Evolutionary conservation across 2,888 invertebrate genomes (phyloP).

Genomic region (Plebejus melissa): DNA sequence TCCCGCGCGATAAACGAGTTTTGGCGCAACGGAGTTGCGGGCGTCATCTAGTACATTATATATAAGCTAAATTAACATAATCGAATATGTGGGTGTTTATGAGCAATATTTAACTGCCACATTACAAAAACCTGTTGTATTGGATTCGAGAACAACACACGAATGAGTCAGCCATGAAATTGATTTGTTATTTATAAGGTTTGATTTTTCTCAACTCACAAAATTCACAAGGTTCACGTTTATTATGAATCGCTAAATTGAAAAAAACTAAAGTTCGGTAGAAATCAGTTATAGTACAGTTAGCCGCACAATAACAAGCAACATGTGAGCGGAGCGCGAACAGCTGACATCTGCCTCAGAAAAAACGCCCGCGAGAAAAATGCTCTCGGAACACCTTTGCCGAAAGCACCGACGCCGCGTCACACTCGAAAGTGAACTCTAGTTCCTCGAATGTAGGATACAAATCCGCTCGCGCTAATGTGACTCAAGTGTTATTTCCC

Average conservation of each 20-base stretch:
- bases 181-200: not conserved
- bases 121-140: not conserved
- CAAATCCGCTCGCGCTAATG: not conserved
- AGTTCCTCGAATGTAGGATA: not conserved
- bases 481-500: conserved; percentile 11
- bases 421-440: conserved; percentile 28
- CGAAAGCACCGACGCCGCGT: conserved; percentile 28
- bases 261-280: conserved; percentile 46
- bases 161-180: not conserved
- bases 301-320: conserved; percentile 47
- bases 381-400: conserved; percentile 41
- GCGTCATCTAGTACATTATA: too few relatives aligned
- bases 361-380: conserved; percentile 47
- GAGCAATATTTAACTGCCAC: not conserved
- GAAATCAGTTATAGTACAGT: conserved; percentile 67
- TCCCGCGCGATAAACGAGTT: too few relatives aligned
- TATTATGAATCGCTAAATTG: not conserved
- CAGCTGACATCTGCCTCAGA: conserved; percentile 63
- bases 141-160: not conserved
- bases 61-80: not conserved
- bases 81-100: not conserved
- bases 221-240: not conserved
- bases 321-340: conserved; percentile 55
- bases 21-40: too few relatives aligned
- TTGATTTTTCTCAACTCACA: not conserved